A percentile compares a stretch with the other conserved stretches of the same genome.
Evolutionary conservation across 2,113 vertebrate genomes (phyloP).

Genomic region (Trichomycterus rosablanca): DNA sequence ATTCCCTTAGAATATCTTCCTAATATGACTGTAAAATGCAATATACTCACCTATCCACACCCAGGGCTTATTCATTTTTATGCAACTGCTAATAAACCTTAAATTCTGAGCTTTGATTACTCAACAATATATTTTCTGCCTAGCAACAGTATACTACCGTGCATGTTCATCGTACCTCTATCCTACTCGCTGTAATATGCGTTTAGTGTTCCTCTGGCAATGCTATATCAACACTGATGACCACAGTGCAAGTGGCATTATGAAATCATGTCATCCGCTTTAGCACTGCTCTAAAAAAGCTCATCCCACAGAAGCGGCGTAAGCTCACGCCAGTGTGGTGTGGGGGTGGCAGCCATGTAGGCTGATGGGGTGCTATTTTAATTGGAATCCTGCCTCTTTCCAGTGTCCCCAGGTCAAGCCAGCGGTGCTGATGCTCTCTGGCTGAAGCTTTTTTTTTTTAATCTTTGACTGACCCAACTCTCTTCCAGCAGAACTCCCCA

Average conservation of each 20-base stretch:
- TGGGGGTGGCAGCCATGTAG: constrained; percentile 31
- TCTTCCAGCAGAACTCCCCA: constrained; percentile 39
- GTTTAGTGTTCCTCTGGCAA: constrained; percentile 41
- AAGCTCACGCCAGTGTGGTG: constrained; percentile 47
- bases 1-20: no score
- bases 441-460: constrained; percentile 57
- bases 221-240: constrained; percentile 58
- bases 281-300: constrained; percentile 40
- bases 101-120: no score
- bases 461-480: constrained; percentile 46
- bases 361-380: constrained; percentile 60
- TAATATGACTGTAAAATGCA: constrained; percentile 24
- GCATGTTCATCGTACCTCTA: neutral
- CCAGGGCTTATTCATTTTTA: constrained; percentile 47
- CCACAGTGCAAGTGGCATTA: constrained; percentile 53
- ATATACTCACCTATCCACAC: constrained; percentile 52
- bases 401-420: constrained; percentile 57
- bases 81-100: no score
- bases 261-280: constrained; percentile 24
- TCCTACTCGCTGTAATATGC: neutral
- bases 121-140: constrained; percentile 55
- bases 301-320: constrained; percentile 23
- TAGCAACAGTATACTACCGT: constrained; percentile 60
- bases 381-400: constrained; percentile 58
- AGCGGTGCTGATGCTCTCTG: constrained; percentile 51